Evolutionary conservation across 2,888 invertebrate species (phyloP).

Genomic region (Psylliodes chrysocephalus): DNA sequence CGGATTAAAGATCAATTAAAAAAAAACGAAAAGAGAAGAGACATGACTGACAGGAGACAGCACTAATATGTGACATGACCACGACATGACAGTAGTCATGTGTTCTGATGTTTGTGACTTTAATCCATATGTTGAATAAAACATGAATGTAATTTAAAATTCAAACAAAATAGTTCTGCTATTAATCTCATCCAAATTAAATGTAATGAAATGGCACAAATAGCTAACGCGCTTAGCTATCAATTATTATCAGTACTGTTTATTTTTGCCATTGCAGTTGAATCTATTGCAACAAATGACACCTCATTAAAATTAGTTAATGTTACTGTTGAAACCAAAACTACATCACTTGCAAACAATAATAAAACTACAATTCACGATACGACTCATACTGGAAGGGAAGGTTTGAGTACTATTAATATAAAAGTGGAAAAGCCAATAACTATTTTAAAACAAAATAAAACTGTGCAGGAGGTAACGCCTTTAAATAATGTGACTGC

Average conservation of each 20-base stretch:
- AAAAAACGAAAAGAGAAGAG: too few species aligned
- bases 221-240: neutral
- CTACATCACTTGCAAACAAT: neutral
- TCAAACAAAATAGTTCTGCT: neutral
- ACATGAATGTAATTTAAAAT: slow-evolving; percentile 1
- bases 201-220: slow-evolving; percentile 11
- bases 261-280: neutral
- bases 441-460: neutral
- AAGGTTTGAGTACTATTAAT: neutral
- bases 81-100: too few species aligned
- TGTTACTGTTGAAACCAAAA: neutral
- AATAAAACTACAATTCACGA: neutral
- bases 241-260: neutral
- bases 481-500: neutral
- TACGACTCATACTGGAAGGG: slow-evolving; percentile 2
- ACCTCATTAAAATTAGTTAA: neutral
- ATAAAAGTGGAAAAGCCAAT: neutral
- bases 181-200: slow-evolving; percentile 4
- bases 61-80: too few species aligned
- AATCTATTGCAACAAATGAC: neutral
- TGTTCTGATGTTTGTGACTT: neutral
- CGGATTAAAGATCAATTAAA: too few species aligned
- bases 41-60: too few species aligned
- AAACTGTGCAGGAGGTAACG: neutral
- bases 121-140: neutral